phyloP scores from a whole-genome alignment of 1,140 invertebrate genomes.

The Artemia franciscana region DNA sequence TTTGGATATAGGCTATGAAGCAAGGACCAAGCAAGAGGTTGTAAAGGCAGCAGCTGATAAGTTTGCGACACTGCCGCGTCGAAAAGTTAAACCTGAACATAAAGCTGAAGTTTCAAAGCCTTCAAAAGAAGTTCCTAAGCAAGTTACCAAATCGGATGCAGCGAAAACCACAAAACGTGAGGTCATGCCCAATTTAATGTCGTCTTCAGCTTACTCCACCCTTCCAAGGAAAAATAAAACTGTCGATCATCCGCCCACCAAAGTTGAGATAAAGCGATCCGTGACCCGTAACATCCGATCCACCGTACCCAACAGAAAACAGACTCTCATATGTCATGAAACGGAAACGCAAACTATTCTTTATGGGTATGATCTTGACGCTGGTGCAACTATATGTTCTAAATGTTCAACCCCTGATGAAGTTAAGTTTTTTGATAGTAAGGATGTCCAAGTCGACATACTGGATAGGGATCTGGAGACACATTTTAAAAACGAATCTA shows the following conservation, averaged over 20 bases:
- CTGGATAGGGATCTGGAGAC: not conserved
- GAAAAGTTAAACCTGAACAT: conserved; percentile 5
- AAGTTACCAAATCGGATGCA: not conserved
- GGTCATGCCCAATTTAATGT: not conserved
- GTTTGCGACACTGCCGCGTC: conserved; percentile 9
- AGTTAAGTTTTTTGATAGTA: not conserved
- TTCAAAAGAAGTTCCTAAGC: not conserved
- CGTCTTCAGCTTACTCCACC: not conserved
- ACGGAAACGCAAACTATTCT: not conserved
- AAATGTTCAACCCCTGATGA: not conserved
- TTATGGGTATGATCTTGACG: not conserved
- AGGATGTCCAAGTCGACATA: not conserved
- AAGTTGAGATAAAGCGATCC: not conserved
- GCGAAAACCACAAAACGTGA: not conserved
- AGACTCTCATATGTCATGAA: not conserved
- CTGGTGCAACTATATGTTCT: not conserved
- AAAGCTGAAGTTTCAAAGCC: not conserved
- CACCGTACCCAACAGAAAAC: not conserved
- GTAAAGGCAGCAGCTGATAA: conserved; percentile 8
- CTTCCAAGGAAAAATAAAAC: not conserved
- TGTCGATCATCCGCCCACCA: not conserved
- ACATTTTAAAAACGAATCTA: not conserved
- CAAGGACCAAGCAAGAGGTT: not conserved
- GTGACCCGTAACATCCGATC: not conserved
- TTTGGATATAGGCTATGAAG: not conserved